phyloP scores from a whole-genome alignment of 2,113 vertebrate genomes.

The Salminus brasiliensis region DNA sequence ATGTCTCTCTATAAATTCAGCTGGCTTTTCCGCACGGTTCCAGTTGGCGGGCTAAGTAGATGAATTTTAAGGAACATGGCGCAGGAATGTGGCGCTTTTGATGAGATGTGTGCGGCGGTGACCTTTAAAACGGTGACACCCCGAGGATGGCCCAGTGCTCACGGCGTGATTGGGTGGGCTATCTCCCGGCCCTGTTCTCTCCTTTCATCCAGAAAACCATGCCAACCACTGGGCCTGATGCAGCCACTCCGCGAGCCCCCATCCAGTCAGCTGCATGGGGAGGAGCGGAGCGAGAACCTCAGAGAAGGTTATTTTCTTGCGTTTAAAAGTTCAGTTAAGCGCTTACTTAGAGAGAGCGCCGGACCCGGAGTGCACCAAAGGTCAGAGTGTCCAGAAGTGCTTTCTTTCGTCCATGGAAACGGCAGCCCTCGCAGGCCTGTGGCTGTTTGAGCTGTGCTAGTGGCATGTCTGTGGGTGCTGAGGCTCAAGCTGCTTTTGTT shows the following conservation, averaged over 20 bases:
- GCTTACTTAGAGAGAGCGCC: conserved; percentile 24
- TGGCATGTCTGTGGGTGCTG: neutral
- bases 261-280: conserved; percentile 15
- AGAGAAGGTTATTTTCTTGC: conserved; percentile 3
- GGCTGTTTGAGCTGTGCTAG: neutral
- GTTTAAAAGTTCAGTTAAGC: conserved; percentile 44
- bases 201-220: conserved; percentile 47
- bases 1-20: conserved; percentile 52
- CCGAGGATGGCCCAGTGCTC: conserved; percentile 67
- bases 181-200: conserved; percentile 48
- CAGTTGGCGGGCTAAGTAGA: conserved; percentile 63
- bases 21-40: conserved; percentile 59
- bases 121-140: conserved; percentile 75
- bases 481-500: conserved; percentile 35
- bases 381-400: conserved; percentile 25
- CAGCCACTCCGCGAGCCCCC: neutral
- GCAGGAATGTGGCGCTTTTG: conserved; percentile 60
- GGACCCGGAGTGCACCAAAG: conserved; percentile 28
- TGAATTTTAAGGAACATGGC: conserved; percentile 62
- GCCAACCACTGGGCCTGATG: conserved; percentile 24
- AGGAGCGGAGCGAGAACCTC: neutral
- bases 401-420: conserved; percentile 26
- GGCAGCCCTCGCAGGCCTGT: neutral
- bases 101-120: conserved; percentile 62
- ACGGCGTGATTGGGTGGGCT: conserved; percentile 55